phyloP scores from a whole-genome alignment of 2,888 invertebrate genomes.

The Polietes domitor region DNA sequence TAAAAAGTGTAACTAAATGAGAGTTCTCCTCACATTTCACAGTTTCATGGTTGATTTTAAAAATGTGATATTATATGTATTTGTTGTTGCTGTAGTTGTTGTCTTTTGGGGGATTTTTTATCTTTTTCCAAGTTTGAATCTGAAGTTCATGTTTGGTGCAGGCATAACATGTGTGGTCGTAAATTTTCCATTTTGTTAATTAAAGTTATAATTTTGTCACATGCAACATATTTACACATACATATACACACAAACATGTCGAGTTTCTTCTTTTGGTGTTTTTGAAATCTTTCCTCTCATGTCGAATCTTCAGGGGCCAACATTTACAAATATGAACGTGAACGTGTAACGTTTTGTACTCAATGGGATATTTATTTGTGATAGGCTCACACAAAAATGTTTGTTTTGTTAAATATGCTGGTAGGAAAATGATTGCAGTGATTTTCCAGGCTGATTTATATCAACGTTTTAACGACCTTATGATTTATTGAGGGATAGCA shows the following conservation, averaged over 20 bases:
- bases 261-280: not conserved
- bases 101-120: not conserved
- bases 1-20: slow-evolving; percentile 61
- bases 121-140: not conserved
- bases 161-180: slow-evolving; percentile 17
- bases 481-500: not conserved
- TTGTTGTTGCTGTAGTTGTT: not conserved
- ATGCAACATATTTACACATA: too few species aligned
- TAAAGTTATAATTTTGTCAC: slow-evolving; percentile 36
- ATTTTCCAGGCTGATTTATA: not conserved
- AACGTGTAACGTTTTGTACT: not conserved
- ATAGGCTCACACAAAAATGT: not conserved
- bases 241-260: too few species aligned
- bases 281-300: not conserved
- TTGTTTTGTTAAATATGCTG: slow-evolving; percentile 11
- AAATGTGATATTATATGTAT: slow-evolving; percentile 10
- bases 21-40: slow-evolving; percentile 49
- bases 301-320: not conserved
- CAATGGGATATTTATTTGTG: not conserved
- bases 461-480: not conserved
- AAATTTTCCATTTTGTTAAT: slow-evolving; percentile 36
- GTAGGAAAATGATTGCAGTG: not conserved
- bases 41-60: slow-evolving; percentile 53
- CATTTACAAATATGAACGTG: not conserved
- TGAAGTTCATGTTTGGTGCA: slow-evolving; percentile 13